phyloP scores from a whole-genome alignment of 2,113 vertebrate genomes.

The Candoia aspera region DNA sequence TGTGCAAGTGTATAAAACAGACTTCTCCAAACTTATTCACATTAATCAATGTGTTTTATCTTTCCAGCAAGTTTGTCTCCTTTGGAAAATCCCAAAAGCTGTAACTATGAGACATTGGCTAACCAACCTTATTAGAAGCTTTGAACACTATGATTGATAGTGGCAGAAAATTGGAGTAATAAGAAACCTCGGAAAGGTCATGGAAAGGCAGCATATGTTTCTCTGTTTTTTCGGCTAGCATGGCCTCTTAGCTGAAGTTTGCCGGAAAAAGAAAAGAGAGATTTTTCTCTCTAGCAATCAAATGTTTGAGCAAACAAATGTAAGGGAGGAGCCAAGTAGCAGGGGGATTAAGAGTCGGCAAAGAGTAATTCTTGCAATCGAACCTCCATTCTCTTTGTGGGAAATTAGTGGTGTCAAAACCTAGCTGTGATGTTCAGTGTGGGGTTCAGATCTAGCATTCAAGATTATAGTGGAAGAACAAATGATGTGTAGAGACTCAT shows the following conservation, averaged over 20 bases:
- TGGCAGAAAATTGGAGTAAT: slow-evolving; percentile 25
- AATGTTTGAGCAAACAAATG: slow-evolving; percentile 8
- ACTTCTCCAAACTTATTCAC: neutral
- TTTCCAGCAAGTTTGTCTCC: slow-evolving; percentile 31
- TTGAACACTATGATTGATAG: slow-evolving; percentile 32
- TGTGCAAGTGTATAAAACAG: neutral
- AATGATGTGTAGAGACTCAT: neutral
- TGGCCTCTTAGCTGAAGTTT: slow-evolving; percentile 1
- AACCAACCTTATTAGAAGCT: slow-evolving; percentile 9
- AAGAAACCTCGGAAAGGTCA: slow-evolving; percentile 35
- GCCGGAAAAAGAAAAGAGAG: neutral
- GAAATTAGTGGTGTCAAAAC: slow-evolving; percentile 9
- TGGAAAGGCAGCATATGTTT: slow-evolving; percentile 31
- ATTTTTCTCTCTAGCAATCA: slow-evolving; percentile 19
- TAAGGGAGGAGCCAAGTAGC: neutral
- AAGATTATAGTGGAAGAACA: neutral
- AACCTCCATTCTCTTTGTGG: neutral
- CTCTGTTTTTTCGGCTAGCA: slow-evolving; percentile 18
- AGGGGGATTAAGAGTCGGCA: neutral
- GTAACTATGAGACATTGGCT: slow-evolving; percentile 25
- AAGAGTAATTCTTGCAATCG: neutral
- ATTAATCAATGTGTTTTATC: slow-evolving; percentile 10
- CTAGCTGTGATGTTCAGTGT: neutral
- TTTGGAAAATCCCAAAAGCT: slow-evolving; percentile 21
- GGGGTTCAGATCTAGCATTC: neutral